Evolutionary conservation across 1,140 invertebrate species (phyloP).

Genomic region (Leptinotarsa texana): DNA sequence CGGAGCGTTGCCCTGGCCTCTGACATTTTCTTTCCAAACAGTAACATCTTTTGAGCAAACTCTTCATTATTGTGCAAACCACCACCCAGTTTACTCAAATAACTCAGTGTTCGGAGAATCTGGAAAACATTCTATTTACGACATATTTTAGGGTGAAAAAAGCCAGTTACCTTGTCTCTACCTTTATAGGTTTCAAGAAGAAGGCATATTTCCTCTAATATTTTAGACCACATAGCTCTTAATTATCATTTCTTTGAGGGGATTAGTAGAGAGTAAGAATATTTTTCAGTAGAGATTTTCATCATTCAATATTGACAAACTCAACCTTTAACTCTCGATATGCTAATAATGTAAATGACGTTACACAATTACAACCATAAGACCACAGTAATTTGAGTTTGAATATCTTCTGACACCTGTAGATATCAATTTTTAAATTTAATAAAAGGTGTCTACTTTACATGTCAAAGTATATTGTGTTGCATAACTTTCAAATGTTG

Average conservation of each 20-base stretch:
- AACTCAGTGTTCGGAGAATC: constrained; percentile 70
- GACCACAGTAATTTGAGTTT: too few species aligned
- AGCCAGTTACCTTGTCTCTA: constrained; percentile 58
- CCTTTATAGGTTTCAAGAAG: constrained; percentile 62
- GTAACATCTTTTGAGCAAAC: constrained; percentile 61
- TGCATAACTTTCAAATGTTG: too few species aligned
- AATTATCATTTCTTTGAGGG: neutral
- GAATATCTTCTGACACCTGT: too few species aligned
- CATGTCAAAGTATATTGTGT: too few species aligned
- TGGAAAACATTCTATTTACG: constrained; percentile 44
- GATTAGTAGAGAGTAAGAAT: neutral
- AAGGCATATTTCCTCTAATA: constrained; percentile 56
- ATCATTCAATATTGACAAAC: neutral
- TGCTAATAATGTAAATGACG: too few species aligned
- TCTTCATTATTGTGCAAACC: constrained; percentile 60
- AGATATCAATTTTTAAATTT: too few species aligned
- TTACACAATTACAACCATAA: too few species aligned
- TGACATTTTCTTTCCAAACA: constrained; percentile 68
- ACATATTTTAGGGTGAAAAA: constrained; percentile 17
- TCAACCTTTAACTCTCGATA: constrained; percentile 3
- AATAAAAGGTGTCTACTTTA: too few species aligned
- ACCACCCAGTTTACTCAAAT: constrained; percentile 65
- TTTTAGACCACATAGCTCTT: neutral
- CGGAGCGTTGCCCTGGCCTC: constrained; percentile 69
- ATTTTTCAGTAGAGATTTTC: neutral